Percentiles rank a stretch among this genome's conserved stretches.
Conservation (phyloP, 2,113 vertebrate species). For the Dolichallabes microphthalmus region DNA sequence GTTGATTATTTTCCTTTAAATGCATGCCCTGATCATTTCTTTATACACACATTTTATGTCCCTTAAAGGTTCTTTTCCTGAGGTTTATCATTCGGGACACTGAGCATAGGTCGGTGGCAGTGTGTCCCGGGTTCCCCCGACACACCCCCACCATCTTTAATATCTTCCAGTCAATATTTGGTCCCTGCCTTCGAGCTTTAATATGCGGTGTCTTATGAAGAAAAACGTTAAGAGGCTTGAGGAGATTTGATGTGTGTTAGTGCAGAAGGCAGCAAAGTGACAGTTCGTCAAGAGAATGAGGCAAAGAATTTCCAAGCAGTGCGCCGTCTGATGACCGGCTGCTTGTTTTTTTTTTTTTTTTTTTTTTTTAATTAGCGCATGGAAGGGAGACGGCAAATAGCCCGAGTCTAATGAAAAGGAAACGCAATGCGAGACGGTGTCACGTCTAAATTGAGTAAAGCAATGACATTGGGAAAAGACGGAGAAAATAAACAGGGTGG, state of each 20-base stretch:
- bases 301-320: conserved; percentile 22
- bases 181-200: conserved; percentile 65
- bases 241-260: conserved; percentile 44
- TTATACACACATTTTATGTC: background rate
- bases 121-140: background rate
- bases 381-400: conserved; percentile 59
- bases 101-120: background rate
- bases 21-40: background rate
- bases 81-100: background rate
- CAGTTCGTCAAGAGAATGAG: conserved; percentile 34
- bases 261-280: conserved; percentile 48
- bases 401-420: conserved; percentile 59
- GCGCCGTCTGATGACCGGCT: conserved; percentile 49
- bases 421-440: conserved; percentile 41
- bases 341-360: conserved; percentile 37
- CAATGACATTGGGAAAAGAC: background rate
- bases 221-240: conserved; percentile 55
- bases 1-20: background rate
- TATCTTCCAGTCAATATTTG: conserved; percentile 62
- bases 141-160: conserved; percentile 60
- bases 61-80: background rate
- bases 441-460: conserved; percentile 61
- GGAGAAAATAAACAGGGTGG: background rate
- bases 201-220: conserved; percentile 70
- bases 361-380: conserved; percentile 54